A percentile compares a stretch with the other conserved stretches of the same genome.
phyloP scores from a whole-genome alignment of 2,888 invertebrate genomes.

The Criorhina ranunculi region DNA sequence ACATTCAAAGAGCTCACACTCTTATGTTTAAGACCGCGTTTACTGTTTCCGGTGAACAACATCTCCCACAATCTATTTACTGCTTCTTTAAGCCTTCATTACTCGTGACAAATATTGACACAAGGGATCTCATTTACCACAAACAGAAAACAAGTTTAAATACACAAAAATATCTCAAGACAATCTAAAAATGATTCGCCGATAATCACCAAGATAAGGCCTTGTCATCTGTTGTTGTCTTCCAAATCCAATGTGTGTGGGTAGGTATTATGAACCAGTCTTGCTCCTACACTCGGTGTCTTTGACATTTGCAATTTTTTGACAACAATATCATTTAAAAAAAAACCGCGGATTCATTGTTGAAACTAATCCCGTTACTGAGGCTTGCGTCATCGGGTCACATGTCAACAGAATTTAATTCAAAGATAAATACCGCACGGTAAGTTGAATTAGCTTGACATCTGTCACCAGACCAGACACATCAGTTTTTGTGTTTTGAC shows the following conservation, averaged over 20 bases:
- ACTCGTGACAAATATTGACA: neutral
- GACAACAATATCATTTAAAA: conserved; percentile 17
- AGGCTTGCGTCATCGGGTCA: conserved; percentile 42
- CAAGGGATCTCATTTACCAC: neutral
- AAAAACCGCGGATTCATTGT: conserved; percentile 4
- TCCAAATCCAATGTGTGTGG: neutral
- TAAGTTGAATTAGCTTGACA: conserved; percentile 7
- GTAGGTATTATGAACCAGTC: neutral
- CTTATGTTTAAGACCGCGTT: neutral
- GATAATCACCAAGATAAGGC: neutral
- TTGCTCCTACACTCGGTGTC: neutral
- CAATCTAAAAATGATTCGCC: neutral
- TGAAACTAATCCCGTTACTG: conserved; percentile 12
- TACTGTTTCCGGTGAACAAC: neutral
- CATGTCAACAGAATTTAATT: conserved; percentile 31
- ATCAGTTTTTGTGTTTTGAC: too few species aligned
- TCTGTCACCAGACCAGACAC: conserved; percentile 9
- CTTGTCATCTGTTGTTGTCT: neutral
- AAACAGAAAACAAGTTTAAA: neutral
- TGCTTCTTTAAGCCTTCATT: neutral
- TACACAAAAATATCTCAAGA: conserved; percentile 1
- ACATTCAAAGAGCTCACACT: neutral
- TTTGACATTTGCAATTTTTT: neutral
- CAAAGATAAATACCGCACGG: conserved; percentile 16
- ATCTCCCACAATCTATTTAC: neutral